Evolutionary conservation across 37 sponge, comb jelly and placozoan genomes (phyloP).

Genomic region (Eunapius fragilis): DNA sequence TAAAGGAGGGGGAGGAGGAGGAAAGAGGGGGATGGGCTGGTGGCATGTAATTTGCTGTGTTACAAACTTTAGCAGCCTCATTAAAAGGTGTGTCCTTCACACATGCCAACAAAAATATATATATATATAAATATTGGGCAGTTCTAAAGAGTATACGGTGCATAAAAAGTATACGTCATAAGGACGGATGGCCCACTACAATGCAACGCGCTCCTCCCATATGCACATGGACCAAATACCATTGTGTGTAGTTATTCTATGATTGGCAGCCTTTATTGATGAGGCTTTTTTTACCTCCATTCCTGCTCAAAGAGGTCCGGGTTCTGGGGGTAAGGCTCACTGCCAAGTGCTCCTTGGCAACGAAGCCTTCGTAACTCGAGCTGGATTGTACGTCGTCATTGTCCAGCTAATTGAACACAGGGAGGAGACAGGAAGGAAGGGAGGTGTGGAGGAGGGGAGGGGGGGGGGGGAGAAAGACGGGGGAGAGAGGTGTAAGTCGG

Average conservation of each 20-base stretch:
- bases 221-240: conserved; percentile 11
- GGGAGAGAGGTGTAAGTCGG: background rate
- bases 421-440: background rate
- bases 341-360: conserved; percentile 69
- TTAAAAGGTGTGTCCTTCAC: too few species aligned
- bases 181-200: too few species aligned
- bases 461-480: background rate
- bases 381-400: conserved; percentile 52
- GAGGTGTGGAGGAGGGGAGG: background rate
- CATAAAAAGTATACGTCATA: too few species aligned
- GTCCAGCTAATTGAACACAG: conserved; percentile 26
- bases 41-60: too few species aligned
- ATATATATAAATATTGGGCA: too few species aligned
- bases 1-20: background rate
- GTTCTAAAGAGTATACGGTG: too few species aligned
- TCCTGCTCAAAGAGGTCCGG: conserved; percentile 45
- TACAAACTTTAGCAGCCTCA: too few species aligned
- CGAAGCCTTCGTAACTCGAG: conserved; percentile 86
- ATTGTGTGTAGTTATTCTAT: background rate
- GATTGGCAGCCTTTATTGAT: background rate
- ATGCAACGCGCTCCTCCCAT: conserved; percentile 19
- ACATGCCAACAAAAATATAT: too few species aligned
- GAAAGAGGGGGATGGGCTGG: background rate
- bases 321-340: conserved; percentile 69
- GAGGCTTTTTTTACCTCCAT: conserved; percentile 38